Evolutionary conservation across 2,797 vertebrate species (phyloP).

Genomic region (Helarctos malayanus): DNA sequence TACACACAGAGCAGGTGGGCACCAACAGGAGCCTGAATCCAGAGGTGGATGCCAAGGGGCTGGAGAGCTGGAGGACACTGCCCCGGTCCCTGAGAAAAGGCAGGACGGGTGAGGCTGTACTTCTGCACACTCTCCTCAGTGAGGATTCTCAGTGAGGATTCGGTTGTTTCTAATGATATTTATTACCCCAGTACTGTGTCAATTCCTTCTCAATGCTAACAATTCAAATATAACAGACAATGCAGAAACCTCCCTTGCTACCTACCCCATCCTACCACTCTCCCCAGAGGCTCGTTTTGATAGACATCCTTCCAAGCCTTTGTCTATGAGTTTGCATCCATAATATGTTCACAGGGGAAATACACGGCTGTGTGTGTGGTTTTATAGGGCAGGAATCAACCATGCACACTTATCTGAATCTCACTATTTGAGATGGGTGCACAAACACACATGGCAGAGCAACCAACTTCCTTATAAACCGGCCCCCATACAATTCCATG

Average conservation of each 20-base stretch:
- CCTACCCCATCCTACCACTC: background rate
- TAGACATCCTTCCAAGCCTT: background rate
- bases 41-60: background rate
- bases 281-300: background rate
- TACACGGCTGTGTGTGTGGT: rapidly evolving
- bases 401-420: background rate
- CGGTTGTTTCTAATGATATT: background rate
- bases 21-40: background rate
- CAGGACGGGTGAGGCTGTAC: rapidly evolving
- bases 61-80: background rate
- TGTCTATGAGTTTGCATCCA: background rate
- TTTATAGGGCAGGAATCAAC: background rate
- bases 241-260: background rate
- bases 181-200: background rate
- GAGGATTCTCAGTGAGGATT: background rate
- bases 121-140: background rate
- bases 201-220: background rate
- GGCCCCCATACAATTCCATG: background rate
- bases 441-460: background rate
- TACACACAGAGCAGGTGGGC: background rate
- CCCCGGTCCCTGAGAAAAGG: background rate
- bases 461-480: background rate
- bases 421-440: background rate
- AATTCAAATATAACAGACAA: background rate
- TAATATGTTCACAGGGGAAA: background rate